Evolutionary conservation across 2,113 vertebrate genomes (phyloP).

Genomic region (Vicugna pacos): DNA sequence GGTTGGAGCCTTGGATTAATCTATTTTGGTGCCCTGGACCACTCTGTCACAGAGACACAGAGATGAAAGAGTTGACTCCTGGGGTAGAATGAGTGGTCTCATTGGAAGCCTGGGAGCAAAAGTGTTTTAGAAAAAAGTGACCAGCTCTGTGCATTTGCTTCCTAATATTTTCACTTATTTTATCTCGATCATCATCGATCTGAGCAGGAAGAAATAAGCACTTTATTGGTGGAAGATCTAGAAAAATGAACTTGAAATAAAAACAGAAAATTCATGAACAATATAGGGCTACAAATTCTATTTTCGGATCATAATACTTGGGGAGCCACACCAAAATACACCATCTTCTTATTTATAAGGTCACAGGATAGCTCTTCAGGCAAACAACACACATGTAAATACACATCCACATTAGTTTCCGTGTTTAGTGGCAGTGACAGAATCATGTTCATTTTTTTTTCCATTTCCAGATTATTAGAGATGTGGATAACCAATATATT

Average conservation of each 20-base stretch:
- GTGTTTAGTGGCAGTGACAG: not conserved
- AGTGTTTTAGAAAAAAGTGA: not conserved
- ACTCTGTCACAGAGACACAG: not conserved
- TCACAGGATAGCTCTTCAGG: slow-evolving; percentile 60
- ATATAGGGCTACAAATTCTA: slow-evolving; percentile 47
- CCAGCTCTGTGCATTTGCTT: not conserved
- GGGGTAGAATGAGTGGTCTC: not conserved
- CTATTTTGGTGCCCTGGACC: not conserved
- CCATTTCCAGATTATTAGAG: not conserved
- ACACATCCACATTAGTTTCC: not conserved
- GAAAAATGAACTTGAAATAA: slow-evolving; percentile 68
- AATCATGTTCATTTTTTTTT: not conserved
- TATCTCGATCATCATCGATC: not conserved
- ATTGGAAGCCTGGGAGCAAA: not conserved
- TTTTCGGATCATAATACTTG: slow-evolving; percentile 76
- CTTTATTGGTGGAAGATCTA: not conserved
- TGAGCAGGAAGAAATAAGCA: not conserved
- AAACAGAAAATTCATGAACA: slow-evolving; percentile 70
- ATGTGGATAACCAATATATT: slow-evolving; percentile 64
- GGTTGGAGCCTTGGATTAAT: not conserved
- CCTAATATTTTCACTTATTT: not conserved
- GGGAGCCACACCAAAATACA: slow-evolving; percentile 69
- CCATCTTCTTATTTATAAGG: slow-evolving; percentile 58
- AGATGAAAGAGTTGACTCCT: not conserved
- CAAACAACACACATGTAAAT: not conserved